Evolutionary conservation across 2,888 invertebrate species (phyloP), one percentile per base, ranked within the genome.

Genomic region (Hyppa rectilinea): DNA sequence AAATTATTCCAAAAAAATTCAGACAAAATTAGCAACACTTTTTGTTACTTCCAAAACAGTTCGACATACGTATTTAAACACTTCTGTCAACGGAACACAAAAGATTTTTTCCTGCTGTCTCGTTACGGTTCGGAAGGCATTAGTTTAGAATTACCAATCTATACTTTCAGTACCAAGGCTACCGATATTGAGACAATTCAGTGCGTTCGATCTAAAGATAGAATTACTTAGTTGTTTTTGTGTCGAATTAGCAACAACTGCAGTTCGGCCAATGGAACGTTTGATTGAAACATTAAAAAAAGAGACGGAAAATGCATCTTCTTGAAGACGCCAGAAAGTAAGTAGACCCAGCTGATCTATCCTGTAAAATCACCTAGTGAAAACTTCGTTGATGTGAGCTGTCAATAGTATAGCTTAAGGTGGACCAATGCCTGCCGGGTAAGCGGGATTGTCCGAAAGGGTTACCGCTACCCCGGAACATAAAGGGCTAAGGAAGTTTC

Each of bases 91-190:
- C 20, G 23, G 31, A 17, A 72, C 14, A 64, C 36, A 74, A 60
- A 26, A 23, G 31, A 31, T 17, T 45, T 63, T 63, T 56, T 76
- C 31, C 26, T 20, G 7, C 6, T 31, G 29, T 50, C 31, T 5
- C 2, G 73, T 55, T 38, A 73, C 53, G 67, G 67, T 63, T 36
- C 14, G 12, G 20, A 20, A 17, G 10, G 29, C 9, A 53, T 62
- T 52, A 20, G 23, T 71, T 58, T 45, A 60, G 52, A 59, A 52
- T 76, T 43, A 49, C 36, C 50, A 76, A 49, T 55, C n/a, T n/a
- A 26, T 20, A 56, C 52, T 31, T 59, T 64, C 23, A 45, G 40
- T 65, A 43, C 36, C 77, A 77, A 77, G 77, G 77, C 10, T 55
- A 38, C 20, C 20, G 40, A 23, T 40, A 23, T 20, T 9, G n/a